A percentile compares a stretch with the other conserved stretches of the same genome.
Evolutionary conservation across 2,888 invertebrate genomes (phyloP).

Genomic region (Caenorhabditis drosophilae): DNA sequence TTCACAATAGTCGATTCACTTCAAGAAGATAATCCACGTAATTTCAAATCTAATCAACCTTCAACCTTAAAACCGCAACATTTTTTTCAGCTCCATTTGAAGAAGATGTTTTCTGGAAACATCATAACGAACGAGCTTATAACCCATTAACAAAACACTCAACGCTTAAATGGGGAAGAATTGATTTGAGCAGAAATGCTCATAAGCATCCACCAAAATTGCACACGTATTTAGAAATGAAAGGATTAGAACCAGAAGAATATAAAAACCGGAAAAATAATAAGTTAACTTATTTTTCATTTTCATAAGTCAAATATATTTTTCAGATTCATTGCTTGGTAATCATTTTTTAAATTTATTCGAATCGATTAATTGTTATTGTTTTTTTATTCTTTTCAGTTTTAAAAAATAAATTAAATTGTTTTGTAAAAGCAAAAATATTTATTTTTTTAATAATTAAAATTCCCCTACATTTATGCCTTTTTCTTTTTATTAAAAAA

Average conservation of each 20-base stretch:
- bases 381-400: not conserved
- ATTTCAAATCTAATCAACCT: slow-evolving; percentile 2
- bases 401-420: not conserved
- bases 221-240: slow-evolving; percentile 46
- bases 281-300: slow-evolving; percentile 9
- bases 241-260: slow-evolving; percentile 34
- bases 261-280: slow-evolving; percentile 36
- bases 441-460: no score
- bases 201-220: slow-evolving; percentile 53
- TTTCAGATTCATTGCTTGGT: slow-evolving; percentile 6
- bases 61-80: not conserved
- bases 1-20: slow-evolving; percentile 51
- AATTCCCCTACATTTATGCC: no score
- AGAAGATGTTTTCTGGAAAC: slow-evolving; percentile 45
- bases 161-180: slow-evolving; percentile 46
- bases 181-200: slow-evolving; percentile 44
- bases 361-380: no score
- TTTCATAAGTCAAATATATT: not conserved
- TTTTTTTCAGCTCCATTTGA: slow-evolving; percentile 45
- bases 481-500: no score
- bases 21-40: slow-evolving; percentile 47
- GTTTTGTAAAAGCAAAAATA: no score
- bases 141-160: slow-evolving; percentile 9
- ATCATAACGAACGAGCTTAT: slow-evolving; percentile 19
- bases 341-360: no score